Evolutionary conservation across 2,113 vertebrate species (phyloP).

Genomic region (Erythrocercus mccallii): DNA sequence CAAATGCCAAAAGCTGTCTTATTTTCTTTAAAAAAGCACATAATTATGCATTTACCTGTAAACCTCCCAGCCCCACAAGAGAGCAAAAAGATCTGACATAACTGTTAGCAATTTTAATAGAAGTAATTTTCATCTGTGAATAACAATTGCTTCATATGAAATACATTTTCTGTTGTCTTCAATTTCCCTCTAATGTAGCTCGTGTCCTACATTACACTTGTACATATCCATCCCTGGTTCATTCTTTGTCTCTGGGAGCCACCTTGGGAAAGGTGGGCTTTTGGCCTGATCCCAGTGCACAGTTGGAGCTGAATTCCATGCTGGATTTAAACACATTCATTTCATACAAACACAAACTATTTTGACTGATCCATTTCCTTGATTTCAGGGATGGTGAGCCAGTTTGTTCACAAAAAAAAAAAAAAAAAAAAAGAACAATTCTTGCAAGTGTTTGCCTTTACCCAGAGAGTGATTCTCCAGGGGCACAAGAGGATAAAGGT

Average conservation of each 20-base stretch:
- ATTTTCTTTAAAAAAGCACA: background rate
- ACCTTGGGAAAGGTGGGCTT: background rate
- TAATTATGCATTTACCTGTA: background rate
- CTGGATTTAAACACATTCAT: background rate
- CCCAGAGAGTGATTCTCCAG: background rate
- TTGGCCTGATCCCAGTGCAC: background rate
- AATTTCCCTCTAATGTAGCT: background rate
- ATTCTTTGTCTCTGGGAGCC: background rate
- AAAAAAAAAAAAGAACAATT: background rate
- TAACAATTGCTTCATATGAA: background rate
- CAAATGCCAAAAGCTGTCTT: background rate
- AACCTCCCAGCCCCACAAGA: background rate
- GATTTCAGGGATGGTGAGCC: background rate
- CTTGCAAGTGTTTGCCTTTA: background rate
- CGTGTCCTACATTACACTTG: background rate
- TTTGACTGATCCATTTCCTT: background rate
- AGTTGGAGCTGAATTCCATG: background rate
- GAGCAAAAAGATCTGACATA: background rate
- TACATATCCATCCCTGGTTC: background rate
- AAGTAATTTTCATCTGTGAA: background rate
- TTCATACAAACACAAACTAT: background rate
- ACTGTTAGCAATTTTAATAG: background rate
- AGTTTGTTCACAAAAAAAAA: background rate
- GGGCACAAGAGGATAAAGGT: background rate
- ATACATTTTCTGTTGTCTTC: background rate